Base-by-base conservation (phyloP, 2,113 vertebrate genomes). In the Lophura nycthemera region DNA sequence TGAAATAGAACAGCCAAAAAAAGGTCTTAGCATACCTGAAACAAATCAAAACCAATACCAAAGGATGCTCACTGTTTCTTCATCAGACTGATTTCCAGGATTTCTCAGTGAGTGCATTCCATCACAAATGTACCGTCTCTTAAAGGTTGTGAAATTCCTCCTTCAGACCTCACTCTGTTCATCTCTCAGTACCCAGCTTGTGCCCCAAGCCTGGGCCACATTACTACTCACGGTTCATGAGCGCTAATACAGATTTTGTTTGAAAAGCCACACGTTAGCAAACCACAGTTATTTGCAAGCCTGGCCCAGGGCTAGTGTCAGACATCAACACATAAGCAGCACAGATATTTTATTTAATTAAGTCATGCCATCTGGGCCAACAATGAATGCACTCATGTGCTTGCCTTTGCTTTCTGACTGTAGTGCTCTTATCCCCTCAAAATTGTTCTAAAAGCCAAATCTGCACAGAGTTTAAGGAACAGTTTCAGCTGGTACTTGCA, bases 311-410 rank as follows among this genome's bases (percentile, higher is more conserved):
- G 91, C 95, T 95, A 93, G 85, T 81, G 92, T 95, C 91, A 95
- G 91, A 92, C 94, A 95, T 92, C 92, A 93, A 95, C 87, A 91
- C 93, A 93, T 74, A 86, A 91, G 78, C 78, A 89, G 89, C 87
- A 95, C 85, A 93, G 89, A 93, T 93, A 96, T 92, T 96, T 96
- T 86, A 95, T 95, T 95, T 95, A 96, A 97, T 97, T 95, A 93
- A 95, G 47, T 81, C 91, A 50, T 93, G 79, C 89, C 94, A 95
- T 93, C 91, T 95, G 93, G 91, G 79, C 85, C 91, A 88, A 95
- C 94, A 97, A 91, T 93, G 95, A 96, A 92, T 72, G 89, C 60
- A 93, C 88, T 95, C 94, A 93, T 95, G 32, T 6, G n/a, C 57
- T 92, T 18, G 66, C 74, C 42, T 89, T 86, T 85, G 63, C 89